Evolutionary conservation across 2,888 invertebrate genomes (phyloP), one percentile per base, ranked within the genome.

Genomic region (Pomacea canaliculata): DNA sequence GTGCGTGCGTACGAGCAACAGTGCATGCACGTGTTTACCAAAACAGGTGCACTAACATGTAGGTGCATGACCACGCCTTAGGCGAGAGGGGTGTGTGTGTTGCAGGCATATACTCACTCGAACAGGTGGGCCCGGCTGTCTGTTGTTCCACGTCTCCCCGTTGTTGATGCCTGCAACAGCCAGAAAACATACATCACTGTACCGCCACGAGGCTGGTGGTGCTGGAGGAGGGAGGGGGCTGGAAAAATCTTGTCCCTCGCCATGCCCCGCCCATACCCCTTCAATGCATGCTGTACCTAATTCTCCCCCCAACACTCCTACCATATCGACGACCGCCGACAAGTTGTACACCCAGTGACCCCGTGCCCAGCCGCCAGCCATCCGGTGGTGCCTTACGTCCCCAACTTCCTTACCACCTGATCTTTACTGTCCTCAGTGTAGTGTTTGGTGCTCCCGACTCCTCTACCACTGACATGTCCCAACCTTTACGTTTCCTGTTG

Each of bases 151-250:
- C 27, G 49, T 56, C 65, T 72, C 72, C 65, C 72, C 72, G 37
- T 72, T 72, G 72, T 66, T 72, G 19, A 72, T 46, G 37, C 72
- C 72, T 72, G 66, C 46, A 71, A 71, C 60, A 71, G 12, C 70
- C 46, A 23, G 49, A 49, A 48, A 70, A 49, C 51, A 48, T 19
- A 19, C 70, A 70, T 70, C 51, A 70, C 49, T 23, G 56, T 4
- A 16, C 46, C 56, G 7, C 37, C 49, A 51, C 2, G 16, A 16
- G 51, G 51, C 51, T 56, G 10, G 51, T 56, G 51, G 51, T 7
- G 51, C 12, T 56, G 51, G 51, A 4, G 8, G 51, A 56, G 16
- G 51, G 51, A 2, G 51, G 16, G 51, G 51, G 12, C 8, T 13
- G 51, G 9, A 51, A 56, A 16, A 16, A 4, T 56, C 8, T 16